Evolutionary conservation across 2,888 invertebrate species (phyloP).

Genomic region (Chrysina gloriosa): DNA sequence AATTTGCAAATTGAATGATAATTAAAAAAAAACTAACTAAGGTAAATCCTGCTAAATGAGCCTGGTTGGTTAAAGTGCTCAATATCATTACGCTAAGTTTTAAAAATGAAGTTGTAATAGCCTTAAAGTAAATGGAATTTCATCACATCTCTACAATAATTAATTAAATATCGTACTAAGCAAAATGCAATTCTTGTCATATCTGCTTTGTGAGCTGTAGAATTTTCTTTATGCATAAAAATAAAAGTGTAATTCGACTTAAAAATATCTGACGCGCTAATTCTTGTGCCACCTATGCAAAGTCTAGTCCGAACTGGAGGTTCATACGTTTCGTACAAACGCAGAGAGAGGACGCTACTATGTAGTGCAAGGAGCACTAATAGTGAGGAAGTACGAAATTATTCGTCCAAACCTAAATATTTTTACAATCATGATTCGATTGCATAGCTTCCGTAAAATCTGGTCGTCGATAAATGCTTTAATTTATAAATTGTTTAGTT

Average conservation of each 20-base stretch:
- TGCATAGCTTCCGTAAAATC: slow-evolving; percentile 11
- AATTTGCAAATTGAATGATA: no score
- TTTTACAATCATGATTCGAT: neutral
- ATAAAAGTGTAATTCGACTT: slow-evolving; percentile 10
- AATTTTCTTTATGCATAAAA: neutral
- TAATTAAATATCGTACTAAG: no score
- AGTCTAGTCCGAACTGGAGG: neutral
- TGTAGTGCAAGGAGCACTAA: no score
- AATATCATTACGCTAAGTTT: no score
- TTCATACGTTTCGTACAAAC: neutral
- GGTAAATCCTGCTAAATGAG: no score
- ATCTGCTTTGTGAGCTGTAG: no score
- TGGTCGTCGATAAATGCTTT: slow-evolving; percentile 1
- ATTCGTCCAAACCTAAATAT: slow-evolving; percentile 3
- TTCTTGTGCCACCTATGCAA: slow-evolving; percentile 16
- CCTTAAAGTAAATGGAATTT: no score
- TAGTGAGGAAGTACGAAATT: neutral
- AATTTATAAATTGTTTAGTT: slow-evolving; percentile 9
- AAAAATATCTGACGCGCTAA: neutral
- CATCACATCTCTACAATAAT: no score
- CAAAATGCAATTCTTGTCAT: no score
- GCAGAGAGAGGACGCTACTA: slow-evolving; percentile 6
- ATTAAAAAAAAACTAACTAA: no score
- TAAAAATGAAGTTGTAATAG: no score
- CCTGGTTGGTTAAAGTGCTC: no score